These are phyloP conservation scores for Gasterosteus nipponicus DNA, from an alignment of 2,113 vertebrate genomes.

Conservation along the genomic window DNA sequence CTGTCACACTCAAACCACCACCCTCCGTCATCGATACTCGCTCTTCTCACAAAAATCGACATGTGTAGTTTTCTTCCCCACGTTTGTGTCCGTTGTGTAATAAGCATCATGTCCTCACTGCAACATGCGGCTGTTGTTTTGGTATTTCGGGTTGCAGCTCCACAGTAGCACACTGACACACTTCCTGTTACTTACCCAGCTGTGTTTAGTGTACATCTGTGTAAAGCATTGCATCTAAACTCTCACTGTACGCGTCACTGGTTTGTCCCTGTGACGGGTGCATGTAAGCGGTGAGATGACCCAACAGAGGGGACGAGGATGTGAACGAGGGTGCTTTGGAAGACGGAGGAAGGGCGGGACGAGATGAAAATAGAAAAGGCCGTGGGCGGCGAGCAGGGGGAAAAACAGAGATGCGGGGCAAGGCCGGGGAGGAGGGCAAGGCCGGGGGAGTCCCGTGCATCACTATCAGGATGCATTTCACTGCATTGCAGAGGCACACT, in stretches of 20 bases:
- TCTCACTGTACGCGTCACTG: not conserved
- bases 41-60: not conserved
- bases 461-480: slow-evolving; percentile 53
- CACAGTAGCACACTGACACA: slow-evolving; percentile 34
- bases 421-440: slow-evolving; percentile 11
- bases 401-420: slow-evolving; percentile 1
- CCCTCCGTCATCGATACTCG: slow-evolving; percentile 1
- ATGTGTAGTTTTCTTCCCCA: not conserved
- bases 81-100: not conserved
- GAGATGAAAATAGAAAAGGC: not conserved
- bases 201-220: not conserved
- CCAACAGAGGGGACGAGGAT: not conserved
- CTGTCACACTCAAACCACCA: slow-evolving; percentile 15
- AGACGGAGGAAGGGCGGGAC: not conserved
- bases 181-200: slow-evolving; percentile 1
- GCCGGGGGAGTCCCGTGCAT: slow-evolving; percentile 32
- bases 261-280: not conserved
- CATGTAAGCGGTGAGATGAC: not conserved
- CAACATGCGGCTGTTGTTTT: not conserved
- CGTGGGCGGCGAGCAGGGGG: not conserved
- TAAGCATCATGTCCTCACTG: not conserved
- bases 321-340: not conserved
- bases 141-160: slow-evolving; percentile 20
- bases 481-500: slow-evolving; percentile 69
- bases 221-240: not conserved